A percentile compares a stretch with the other conserved stretches of the same genome.
phyloP scores from a whole-genome alignment of 1,140 invertebrate genomes.

The Thaumatotibia leucotreta region DNA sequence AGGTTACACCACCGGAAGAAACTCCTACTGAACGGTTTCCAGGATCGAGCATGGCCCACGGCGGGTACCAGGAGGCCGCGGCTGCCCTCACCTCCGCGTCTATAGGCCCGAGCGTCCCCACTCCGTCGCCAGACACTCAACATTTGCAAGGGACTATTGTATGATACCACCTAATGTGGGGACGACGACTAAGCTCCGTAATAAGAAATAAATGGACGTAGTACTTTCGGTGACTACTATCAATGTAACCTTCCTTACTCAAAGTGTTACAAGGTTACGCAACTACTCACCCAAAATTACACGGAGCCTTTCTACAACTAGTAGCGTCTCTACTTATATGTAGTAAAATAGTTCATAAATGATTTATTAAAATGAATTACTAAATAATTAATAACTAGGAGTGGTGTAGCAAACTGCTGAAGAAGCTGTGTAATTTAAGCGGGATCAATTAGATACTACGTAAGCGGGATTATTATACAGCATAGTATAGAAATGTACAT shows the following conservation, averaged over 20 bases:
- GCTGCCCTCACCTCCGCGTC: slow-evolving; percentile 75
- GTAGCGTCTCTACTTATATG: slow-evolving; percentile 36
- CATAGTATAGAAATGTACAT: slow-evolving; percentile 48
- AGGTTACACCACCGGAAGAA: slow-evolving; percentile 90
- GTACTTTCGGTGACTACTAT: slow-evolving; percentile 10
- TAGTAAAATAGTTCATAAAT: slow-evolving; percentile 21
- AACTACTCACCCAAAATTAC: slow-evolving; percentile 17
- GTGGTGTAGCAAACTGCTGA: slow-evolving; percentile 29
- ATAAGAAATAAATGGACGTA: slow-evolving; percentile 83
- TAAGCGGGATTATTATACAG: slow-evolving; percentile 43
- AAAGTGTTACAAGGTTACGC: neutral
- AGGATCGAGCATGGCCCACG: slow-evolving; percentile 38
- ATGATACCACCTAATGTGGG: slow-evolving; percentile 95
- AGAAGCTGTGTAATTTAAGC: slow-evolving; percentile 57
- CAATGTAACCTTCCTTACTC: neutral
- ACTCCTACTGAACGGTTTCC: slow-evolving; percentile 77
- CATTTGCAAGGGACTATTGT: slow-evolving; percentile 92
- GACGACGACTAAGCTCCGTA: slow-evolving; percentile 84
- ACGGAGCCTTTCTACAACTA: slow-evolving; percentile 21
- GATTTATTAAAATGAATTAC: neutral
- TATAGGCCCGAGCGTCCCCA: slow-evolving; percentile 57
- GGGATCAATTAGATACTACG: slow-evolving; percentile 69
- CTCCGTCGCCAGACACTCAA: slow-evolving; percentile 80
- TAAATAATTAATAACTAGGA: slow-evolving; percentile 1
- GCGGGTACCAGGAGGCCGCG: slow-evolving; percentile 65